Conservation (phyloP, 2,797 vertebrate genomes). For the Florisuga fusca region DNA sequence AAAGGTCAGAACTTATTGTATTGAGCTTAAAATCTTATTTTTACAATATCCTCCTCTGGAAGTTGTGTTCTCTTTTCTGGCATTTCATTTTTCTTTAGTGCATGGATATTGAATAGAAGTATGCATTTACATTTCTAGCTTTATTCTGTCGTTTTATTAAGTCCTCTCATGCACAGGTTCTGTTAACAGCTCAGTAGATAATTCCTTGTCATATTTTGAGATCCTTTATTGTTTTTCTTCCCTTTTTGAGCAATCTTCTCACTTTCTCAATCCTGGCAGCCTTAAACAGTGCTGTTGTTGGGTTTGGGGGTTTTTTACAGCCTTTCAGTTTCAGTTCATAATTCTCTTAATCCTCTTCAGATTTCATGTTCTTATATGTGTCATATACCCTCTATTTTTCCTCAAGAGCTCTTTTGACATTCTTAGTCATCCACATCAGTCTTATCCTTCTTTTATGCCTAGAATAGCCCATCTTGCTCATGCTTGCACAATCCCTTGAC, state of each 20-base stretch:
- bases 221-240: constrained; percentile 15
- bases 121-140: constrained; percentile 40
- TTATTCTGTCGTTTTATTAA: background rate
- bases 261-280: constrained; percentile 8
- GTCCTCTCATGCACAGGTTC: background rate
- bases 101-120: background rate
- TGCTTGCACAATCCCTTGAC: background rate
- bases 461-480: background rate
- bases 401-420: constrained; percentile 17
- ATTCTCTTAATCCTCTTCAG: constrained; percentile 44
- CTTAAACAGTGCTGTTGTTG: background rate
- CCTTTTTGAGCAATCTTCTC: constrained; percentile 17
- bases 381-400: constrained; percentile 39
- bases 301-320: background rate
- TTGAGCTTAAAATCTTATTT: background rate
- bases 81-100: constrained; percentile 25
- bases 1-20: background rate
- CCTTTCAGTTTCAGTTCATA: constrained; percentile 12
- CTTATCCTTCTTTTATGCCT: constrained; percentile 17
- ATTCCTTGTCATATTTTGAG: constrained; percentile 6
- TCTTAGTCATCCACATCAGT: constrained; percentile 27
- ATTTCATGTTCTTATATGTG: constrained; percentile 39
- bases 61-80: constrained; percentile 4
- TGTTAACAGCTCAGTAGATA: background rate
- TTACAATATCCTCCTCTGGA: background rate